Evolutionary conservation across 2,888 invertebrate genomes (phyloP).

Genomic region (Pterostichus madidus): DNA sequence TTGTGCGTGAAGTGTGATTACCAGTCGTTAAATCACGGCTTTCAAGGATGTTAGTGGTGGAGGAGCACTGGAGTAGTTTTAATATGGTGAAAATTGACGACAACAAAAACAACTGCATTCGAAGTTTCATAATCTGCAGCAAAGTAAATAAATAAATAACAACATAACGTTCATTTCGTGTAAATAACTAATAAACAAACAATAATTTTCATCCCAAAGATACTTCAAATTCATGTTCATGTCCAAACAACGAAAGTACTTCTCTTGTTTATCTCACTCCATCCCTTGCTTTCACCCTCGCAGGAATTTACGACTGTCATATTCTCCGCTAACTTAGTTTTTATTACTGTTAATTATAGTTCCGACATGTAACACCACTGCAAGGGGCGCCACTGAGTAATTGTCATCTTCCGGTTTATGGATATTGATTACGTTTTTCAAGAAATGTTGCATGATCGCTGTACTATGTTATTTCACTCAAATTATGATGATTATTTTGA

Average conservation of each 20-base stretch:
- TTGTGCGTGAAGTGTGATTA: too few species aligned
- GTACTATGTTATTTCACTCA: not conserved
- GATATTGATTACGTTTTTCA: slow-evolving; percentile 48
- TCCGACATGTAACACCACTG: slow-evolving; percentile 44
- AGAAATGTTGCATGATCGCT: not conserved
- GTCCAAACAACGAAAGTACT: slow-evolving; percentile 17
- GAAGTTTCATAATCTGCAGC: too few species aligned
- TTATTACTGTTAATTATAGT: slow-evolving; percentile 60
- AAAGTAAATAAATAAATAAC: too few species aligned
- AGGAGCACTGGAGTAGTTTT: too few species aligned
- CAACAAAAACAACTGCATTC: too few species aligned
- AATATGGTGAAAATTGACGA: too few species aligned
- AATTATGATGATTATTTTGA: slow-evolving; percentile 13
- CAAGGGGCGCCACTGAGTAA: slow-evolving; percentile 38
- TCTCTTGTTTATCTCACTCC: slow-evolving; percentile 17
- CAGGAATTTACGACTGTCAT: slow-evolving; percentile 53
- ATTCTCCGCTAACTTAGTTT: slow-evolving; percentile 43
- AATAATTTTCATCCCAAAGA: not conserved
- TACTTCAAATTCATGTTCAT: slow-evolving; percentile 11
- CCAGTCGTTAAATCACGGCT: too few species aligned
- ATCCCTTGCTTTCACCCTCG: slow-evolving; percentile 10
- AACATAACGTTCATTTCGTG: too few species aligned
- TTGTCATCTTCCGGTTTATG: slow-evolving; percentile 45
- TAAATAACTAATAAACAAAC: too few species aligned
- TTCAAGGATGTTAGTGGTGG: too few species aligned